Conservation (phyloP, 37 sponge, comb jelly and placozoan species). For the Dysidea cf. avara region DNA sequence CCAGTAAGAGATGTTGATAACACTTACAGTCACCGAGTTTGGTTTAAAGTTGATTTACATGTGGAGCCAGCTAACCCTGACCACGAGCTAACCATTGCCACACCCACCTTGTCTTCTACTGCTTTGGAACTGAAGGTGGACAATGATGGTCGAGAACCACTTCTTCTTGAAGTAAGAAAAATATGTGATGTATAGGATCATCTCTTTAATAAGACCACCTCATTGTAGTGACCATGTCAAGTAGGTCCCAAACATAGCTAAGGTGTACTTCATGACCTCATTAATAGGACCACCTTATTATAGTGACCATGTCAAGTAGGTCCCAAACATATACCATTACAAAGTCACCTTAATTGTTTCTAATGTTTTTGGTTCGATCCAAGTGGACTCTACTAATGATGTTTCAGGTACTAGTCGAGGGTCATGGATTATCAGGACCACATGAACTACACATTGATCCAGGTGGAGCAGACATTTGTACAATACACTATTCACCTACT, state of each 20-base stretch:
- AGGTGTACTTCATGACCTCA: no score
- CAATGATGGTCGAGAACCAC: constrained; percentile 12
- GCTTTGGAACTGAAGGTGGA: constrained; percentile 7
- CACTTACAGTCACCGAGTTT: constrained; percentile 32
- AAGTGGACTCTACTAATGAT: no score
- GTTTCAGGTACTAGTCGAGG: constrained; percentile 45
- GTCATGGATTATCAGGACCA: constrained; percentile 48
- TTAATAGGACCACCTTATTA: no score
- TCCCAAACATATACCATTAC: no score
- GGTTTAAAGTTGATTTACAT: constrained; percentile 45
- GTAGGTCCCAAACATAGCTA: no score
- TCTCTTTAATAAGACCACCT: no score
- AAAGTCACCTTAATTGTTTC: no score
- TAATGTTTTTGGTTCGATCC: no score
- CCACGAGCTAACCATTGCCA: constrained; percentile 2
- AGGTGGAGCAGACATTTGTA: constrained; percentile 14
- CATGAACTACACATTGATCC: constrained; percentile 5
- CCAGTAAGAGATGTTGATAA: no score
- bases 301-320: no score
- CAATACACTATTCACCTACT: constrained; percentile 44
- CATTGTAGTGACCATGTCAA: no score
- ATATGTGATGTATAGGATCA: no score
- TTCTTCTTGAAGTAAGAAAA: not conserved
- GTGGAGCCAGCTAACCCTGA: constrained; percentile 55
- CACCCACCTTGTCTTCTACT: constrained; percentile 16